phyloP scores from a whole-genome alignment of 2,888 invertebrate species.

The Osedax fenrisi region DNA sequence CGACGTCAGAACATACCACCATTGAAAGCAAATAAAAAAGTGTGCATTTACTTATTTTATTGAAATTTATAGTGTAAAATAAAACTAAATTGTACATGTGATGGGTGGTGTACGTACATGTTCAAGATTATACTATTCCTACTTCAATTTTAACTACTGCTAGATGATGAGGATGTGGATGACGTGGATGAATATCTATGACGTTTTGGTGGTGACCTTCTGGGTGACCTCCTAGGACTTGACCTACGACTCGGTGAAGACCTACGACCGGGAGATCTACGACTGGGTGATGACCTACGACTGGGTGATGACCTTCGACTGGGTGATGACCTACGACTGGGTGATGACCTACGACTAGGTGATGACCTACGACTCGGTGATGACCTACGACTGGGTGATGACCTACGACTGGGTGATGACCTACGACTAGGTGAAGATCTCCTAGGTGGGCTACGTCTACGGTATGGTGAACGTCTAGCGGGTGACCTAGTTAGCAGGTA shows the following conservation, averaged over 20 bases:
- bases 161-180: neutral
- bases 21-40: neutral
- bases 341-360: neutral
- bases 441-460: too few relatives aligned
- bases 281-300: neutral
- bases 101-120: too few relatives aligned
- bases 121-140: too few relatives aligned
- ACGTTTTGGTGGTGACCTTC: neutral
- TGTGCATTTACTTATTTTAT: too few relatives aligned
- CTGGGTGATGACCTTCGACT: neutral
- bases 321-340: neutral
- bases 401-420: too few relatives aligned
- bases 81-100: too few relatives aligned
- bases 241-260: neutral
- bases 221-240: neutral
- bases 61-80: too few relatives aligned
- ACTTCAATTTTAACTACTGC: neutral
- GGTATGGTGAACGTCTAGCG: too few relatives aligned
- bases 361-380: too few relatives aligned
- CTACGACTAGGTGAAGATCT: too few relatives aligned
- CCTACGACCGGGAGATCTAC: neutral
- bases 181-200: neutral
- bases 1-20: constrained; percentile 39
- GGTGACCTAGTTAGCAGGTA: too few relatives aligned
- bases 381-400: too few relatives aligned